Evolutionary conservation across 1,140 invertebrate species (phyloP), one percentile per base, ranked within the genome.

Genomic region (Drosophila lacertosa): DNA sequence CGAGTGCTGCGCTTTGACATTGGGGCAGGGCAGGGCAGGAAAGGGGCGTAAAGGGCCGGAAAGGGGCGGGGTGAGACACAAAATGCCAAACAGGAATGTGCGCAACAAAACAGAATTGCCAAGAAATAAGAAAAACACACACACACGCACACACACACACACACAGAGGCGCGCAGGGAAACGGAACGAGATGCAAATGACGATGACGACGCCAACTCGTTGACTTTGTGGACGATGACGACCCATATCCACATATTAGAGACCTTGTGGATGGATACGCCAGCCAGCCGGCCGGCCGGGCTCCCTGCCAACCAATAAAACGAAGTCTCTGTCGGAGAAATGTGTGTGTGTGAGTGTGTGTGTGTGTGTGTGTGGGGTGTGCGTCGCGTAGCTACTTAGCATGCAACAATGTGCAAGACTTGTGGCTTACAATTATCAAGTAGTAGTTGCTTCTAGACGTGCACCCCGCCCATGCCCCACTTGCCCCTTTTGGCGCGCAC

Each of bases 171-270:
- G 16, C 20, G n/a, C 16, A 24, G 26, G 26, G 6, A 29, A 29
- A 29, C 24, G 24, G 11, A 55, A 20, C 22, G 35, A 67, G 69
- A 72, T 72, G 69, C 66, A 72, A 72, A 72, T 67, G 69, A 62
- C 33, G 66, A 51, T 47, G 66, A 60, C 63, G 55, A 37, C 42
- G 69, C 48, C 68, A 66, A 66, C 68, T 70, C 67, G 67, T 55
- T 65, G 68, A 60, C 64, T 67, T 51, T 67, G 65, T 68, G 13
- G 44, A 67, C 47, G 57, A 68, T 68, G 58, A 55, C 68, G 68
- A 71, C 68, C 68, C 68, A 71, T 71, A 71, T 71, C 63, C 63
- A 67, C 68, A 59, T 55, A 71, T 71, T 71, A 66, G 68, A 66
- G 62, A 58, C 47, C 33, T 39, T 37, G 48, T 32, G 60, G 11